Base-by-base conservation (phyloP, 2,888 invertebrate genomes). In the Acanthococcus lagerstroemiae region DNA sequence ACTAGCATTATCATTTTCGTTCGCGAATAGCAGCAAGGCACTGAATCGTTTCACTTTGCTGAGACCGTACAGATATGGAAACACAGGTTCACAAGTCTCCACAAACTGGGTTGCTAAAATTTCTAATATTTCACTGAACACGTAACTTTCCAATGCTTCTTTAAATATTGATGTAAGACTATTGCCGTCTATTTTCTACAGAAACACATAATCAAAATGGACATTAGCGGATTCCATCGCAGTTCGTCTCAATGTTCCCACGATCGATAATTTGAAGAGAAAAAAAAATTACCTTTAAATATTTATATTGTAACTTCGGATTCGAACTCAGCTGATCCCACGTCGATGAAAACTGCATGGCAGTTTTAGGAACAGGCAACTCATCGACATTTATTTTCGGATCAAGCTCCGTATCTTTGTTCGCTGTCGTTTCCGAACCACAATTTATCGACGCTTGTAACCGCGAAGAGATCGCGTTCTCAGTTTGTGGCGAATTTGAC, bases 111-210 rank as follows among this genome's bases (percentile, higher is more conserved):
- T 75, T 45, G 77, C 76, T 26, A 83, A 73, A 45, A 80, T 73
- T 2, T 75, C 74, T 22, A 87, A 71, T 63, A 87, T 80, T 46
- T 83, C 83, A 4, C 83, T 82, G 3, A 87, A 78, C 1, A 82
- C 78, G 50, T 81, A 78, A 66, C 81, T 82, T 69, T 87, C 87
- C 67, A 88, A 75, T 0, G 85, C 83, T 71, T 85, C 83, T 72
- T 80, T 80, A 74, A 88, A 86, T 69, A 87, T 81, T 0, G 77
- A 74, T 1, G 84, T 82, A 37, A 87, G 77, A 67, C 79, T 79
- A 2, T 74, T 71, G 0, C 84, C 81, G 3, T 80, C 77, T 71
- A 87, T 81, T 73, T 82, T 78, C 84, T 84, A 76, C 52, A 52
- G 50, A 48, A 21, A 2, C 15, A 17, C n/a, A 63, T n/a, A 44